Evolutionary conservation across 2,888 invertebrate species (phyloP).

Genomic region (Digitonthophagus gazella): DNA sequence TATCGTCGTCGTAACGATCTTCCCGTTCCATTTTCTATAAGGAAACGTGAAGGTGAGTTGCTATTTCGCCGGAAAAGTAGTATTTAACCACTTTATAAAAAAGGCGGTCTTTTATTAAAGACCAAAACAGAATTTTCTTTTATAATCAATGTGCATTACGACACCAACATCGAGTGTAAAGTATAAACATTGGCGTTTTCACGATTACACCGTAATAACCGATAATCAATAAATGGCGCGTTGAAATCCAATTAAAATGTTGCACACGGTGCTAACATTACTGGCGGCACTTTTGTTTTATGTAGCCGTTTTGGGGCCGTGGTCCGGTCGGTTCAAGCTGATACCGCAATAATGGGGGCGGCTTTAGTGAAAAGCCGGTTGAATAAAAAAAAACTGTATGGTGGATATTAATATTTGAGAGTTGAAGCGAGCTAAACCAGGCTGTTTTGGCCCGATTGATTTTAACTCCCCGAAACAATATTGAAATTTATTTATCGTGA

Average conservation of each 20-base stretch:
- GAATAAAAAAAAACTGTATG: neutral
- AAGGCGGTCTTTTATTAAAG: too few relatives aligned
- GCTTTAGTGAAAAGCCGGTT: neutral
- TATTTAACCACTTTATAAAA: too few relatives aligned
- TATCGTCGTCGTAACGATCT: constrained; percentile 26
- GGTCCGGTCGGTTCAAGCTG: neutral
- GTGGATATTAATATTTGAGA: neutral
- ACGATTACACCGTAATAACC: neutral
- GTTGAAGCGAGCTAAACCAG: too few relatives aligned
- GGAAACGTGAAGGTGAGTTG: too few relatives aligned
- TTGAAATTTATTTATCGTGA: too few relatives aligned
- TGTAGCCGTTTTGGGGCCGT: neutral
- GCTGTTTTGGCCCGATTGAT: too few relatives aligned
- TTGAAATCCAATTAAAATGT: neutral
- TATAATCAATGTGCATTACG: neutral
- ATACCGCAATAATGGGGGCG: neutral
- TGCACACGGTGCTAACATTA: neutral
- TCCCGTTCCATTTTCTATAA: too few relatives aligned
- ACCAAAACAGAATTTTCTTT: too few relatives aligned
- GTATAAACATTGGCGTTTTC: neutral
- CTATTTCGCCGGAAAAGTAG: too few relatives aligned
- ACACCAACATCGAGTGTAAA: too few relatives aligned
- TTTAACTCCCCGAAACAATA: too few relatives aligned
- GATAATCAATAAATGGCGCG: neutral
- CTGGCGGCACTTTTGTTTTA: neutral